Evolutionary conservation across 23 tunicate species (phyloP).

Genomic region (Halocynthia roretzi): DNA sequence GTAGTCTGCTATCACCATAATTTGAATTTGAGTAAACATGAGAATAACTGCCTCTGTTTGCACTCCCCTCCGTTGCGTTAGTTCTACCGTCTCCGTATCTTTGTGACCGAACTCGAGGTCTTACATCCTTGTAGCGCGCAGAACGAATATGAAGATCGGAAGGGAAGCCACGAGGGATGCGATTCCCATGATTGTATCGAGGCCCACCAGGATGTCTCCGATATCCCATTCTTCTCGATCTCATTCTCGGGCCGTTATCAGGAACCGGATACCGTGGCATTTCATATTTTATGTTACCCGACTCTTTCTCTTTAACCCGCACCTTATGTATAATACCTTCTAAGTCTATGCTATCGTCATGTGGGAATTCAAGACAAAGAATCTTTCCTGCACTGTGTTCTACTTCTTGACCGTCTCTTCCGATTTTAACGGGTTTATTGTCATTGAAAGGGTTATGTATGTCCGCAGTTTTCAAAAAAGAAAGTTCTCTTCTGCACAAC

Average conservation of each 20-base stretch:
- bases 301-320: slow-evolving; percentile 50
- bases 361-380: slow-evolving; percentile 87
- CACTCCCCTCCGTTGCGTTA: not conserved
- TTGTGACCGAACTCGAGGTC: not conserved
- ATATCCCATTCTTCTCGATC: slow-evolving; percentile 2
- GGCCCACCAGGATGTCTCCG: not conserved
- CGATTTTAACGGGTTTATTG: slow-evolving; percentile 85
- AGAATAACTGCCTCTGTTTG: not conserved
- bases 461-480: slow-evolving; percentile 65
- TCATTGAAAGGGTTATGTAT: slow-evolving; percentile 64
- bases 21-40: not conserved
- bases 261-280: slow-evolving; percentile 23
- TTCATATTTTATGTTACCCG: slow-evolving; percentile 31
- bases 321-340: slow-evolving; percentile 69
- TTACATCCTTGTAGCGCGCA: not conserved
- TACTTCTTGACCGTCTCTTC: slow-evolving; percentile 92
- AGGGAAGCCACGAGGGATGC: not conserved
- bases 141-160: not conserved
- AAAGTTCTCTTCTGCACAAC: slow-evolving; percentile 75
- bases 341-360: slow-evolving; percentile 76
- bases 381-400: slow-evolving; percentile 90
- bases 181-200: not conserved
- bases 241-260: slow-evolving; percentile 22
- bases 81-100: not conserved
- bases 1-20: not conserved